phyloP scores from a whole-genome alignment of 2,888 invertebrate genomes.

The Ametastegia equiseti region DNA sequence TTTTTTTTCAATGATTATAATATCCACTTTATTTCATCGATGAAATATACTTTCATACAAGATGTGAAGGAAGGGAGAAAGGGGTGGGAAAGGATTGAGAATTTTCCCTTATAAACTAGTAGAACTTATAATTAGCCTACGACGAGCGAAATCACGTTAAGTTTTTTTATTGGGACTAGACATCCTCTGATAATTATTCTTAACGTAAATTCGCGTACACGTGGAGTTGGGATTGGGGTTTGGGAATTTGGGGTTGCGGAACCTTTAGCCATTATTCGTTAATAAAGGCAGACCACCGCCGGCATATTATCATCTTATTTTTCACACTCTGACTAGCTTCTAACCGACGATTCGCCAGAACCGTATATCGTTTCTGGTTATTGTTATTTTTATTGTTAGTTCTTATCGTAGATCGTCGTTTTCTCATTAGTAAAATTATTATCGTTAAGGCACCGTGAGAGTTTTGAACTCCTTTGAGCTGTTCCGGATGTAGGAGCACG shows the following conservation, averaged over 20 bases:
- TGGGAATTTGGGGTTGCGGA: too few relatives aligned
- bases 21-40: conserved; percentile 35
- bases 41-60: background rate
- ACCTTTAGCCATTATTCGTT: conserved; percentile 2
- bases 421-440: conserved; percentile 2
- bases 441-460: conserved; percentile 41
- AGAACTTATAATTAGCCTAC: conserved; percentile 29
- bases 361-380: conserved; percentile 30
- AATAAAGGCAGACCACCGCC: conserved; percentile 53
- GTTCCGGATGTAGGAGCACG: background rate
- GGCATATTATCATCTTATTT: conserved; percentile 57
- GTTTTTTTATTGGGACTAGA: conserved; percentile 74
- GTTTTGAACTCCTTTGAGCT: background rate
- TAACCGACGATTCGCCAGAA: conserved; percentile 63
- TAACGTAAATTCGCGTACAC: conserved; percentile 27
- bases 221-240: too few relatives aligned
- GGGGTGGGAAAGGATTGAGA: background rate
- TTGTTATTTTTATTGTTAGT: conserved; percentile 25
- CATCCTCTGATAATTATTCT: conserved; percentile 65
- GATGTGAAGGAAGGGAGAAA: background rate
- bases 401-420: background rate
- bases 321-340: conserved; percentile 69
- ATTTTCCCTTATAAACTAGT: conserved; percentile 17
- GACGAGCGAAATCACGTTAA: conserved; percentile 56
- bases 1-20: conserved; percentile 33